Evolutionary conservation across 2,113 vertebrate genomes (phyloP).

Genomic region (Rhea americana): DNA sequence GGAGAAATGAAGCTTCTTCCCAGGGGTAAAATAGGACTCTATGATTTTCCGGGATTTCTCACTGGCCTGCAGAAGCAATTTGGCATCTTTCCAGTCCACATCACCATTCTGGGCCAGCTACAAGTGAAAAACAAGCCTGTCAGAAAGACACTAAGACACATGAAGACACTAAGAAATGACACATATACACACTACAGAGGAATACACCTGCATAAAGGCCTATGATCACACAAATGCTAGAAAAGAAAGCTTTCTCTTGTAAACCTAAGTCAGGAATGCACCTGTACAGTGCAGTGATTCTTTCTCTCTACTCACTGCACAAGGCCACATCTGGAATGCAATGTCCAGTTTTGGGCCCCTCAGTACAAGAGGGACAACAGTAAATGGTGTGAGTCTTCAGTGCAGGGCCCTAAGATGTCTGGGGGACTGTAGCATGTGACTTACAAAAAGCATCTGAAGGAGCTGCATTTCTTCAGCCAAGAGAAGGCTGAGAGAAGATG

Average conservation of each 20-base stretch:
- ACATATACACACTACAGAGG: background rate
- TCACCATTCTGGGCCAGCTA: conserved; percentile 86
- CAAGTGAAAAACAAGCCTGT: background rate
- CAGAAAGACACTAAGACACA: background rate
- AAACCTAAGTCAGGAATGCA: background rate
- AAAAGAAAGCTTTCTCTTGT: background rate
- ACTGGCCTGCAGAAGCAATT: conserved; percentile 86
- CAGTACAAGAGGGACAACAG: background rate
- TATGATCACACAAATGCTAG: background rate
- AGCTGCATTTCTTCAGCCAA: background rate
- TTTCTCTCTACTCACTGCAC: background rate
- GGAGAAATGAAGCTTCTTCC: conserved; percentile 84
- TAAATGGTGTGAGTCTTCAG: background rate
- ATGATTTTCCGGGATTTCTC: conserved; percentile 84
- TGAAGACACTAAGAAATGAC: background rate
- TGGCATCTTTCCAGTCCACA: conserved; percentile 82
- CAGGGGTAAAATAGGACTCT: conserved; percentile 91
- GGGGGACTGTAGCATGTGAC: background rate
- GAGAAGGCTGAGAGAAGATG: background rate
- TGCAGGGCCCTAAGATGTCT: background rate
- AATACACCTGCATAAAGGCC: background rate
- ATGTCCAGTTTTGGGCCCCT: background rate
- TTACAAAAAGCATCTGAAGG: background rate
- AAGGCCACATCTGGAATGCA: background rate
- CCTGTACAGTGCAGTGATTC: background rate